Conservation (phyloP, 2,113 vertebrate species). For the Lichenostomus cassidix region DNA sequence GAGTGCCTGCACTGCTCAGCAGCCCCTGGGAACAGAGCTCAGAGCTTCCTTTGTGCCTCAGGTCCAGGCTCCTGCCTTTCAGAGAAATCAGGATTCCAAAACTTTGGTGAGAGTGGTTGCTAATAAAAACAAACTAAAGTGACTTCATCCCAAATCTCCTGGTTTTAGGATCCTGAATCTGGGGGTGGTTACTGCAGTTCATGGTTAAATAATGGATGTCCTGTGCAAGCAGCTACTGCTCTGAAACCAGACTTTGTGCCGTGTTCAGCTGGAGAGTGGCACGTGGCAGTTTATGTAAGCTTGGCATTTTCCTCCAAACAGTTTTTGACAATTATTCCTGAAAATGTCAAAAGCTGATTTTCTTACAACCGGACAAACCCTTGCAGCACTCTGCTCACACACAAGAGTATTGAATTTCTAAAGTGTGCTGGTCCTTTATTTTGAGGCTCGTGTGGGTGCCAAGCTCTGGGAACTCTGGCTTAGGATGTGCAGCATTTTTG, state of each 20-base stretch:
- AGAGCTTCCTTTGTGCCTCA: neutral
- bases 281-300: neutral
- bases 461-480: neutral
- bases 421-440: neutral
- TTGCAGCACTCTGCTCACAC: neutral
- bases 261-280: neutral
- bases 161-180: neutral
- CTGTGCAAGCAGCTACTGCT: neutral
- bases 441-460: neutral
- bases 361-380: neutral
- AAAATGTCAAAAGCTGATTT: neutral
- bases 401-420: accelerated
- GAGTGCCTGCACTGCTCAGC: neutral
- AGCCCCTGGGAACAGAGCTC: neutral
- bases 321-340: neutral
- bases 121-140: neutral
- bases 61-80: neutral
- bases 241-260: neutral
- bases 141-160: neutral
- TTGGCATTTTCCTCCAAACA: neutral
- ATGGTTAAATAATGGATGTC: neutral
- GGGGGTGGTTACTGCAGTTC: neutral
- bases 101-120: neutral
- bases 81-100: neutral
- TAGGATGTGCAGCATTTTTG: accelerated